Percentiles rank a stretch among this genome's conserved stretches.
Evolutionary conservation across 2,113 vertebrate species (phyloP).

Genomic region (Corythornis cristatus): DNA sequence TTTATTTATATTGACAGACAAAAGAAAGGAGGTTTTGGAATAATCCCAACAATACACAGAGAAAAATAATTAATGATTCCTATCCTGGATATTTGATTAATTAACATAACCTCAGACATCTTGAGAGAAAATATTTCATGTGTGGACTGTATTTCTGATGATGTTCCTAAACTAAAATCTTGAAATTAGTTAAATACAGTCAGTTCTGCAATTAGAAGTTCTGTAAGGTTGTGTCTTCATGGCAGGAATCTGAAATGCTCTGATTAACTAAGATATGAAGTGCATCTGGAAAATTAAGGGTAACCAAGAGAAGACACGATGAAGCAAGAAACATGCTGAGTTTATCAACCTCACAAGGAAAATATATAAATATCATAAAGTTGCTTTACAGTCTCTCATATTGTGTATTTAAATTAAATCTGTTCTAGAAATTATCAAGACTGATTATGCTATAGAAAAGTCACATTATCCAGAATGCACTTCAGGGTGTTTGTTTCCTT

Average conservation of each 20-base stretch:
- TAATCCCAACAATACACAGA: background rate
- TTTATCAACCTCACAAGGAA: background rate
- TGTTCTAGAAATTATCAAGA: background rate
- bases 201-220: background rate
- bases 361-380: background rate
- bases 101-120: conserved; percentile 18
- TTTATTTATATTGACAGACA: background rate
- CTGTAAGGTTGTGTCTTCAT: background rate
- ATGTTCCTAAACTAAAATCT: background rate
- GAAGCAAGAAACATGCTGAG: background rate
- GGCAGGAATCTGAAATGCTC: background rate
- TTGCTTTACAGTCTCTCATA: background rate
- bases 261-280: background rate
- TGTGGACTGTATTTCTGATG: background rate
- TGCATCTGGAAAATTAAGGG: background rate
- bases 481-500: background rate
- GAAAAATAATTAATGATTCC: conserved; percentile 41
- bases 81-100: conserved; percentile 33
- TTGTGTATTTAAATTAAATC: background rate
- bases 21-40: conserved; percentile 45
- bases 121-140: conserved; percentile 6
- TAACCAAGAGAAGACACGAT: background rate
- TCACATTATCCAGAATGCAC: background rate
- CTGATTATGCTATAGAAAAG: background rate
- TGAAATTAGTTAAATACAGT: background rate